Evolutionary conservation across 2,888 invertebrate genomes (phyloP).

Genomic region (Stenurella melanura): DNA sequence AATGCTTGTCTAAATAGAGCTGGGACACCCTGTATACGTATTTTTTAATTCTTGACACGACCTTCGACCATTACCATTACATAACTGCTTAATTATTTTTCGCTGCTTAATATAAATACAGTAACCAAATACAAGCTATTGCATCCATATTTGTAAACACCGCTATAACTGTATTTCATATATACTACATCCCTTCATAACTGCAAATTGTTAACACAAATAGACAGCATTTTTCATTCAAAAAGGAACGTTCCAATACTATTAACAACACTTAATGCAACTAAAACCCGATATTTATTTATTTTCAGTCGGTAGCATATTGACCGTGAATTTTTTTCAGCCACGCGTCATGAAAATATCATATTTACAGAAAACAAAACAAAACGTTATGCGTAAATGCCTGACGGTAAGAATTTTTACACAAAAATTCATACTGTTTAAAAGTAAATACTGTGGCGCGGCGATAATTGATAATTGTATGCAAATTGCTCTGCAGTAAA

Average conservation of each 20-base stretch:
- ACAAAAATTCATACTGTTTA: constrained; percentile 3
- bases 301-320: constrained; percentile 16
- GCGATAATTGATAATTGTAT: constrained; percentile 14
- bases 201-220: not conserved
- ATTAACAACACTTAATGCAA: not conserved
- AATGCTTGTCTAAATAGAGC: too few species aligned
- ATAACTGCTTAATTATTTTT: not conserved
- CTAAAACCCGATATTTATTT: not conserved
- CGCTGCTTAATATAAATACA: not conserved
- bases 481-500: not conserved
- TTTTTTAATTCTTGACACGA: too few species aligned
- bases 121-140: not conserved
- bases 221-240: not conserved
- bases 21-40: too few species aligned
- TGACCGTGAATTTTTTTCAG: constrained; percentile 29
- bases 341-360: not conserved
- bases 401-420: constrained; percentile 1
- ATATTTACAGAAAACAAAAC: constrained; percentile 19
- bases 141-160: constrained; percentile 12
- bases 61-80: too few species aligned
- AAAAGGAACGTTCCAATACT: not conserved
- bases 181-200: not conserved
- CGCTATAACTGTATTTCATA: constrained; percentile 12
- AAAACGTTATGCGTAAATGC: constrained; percentile 5
- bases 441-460: not conserved